A percentile compares a stretch with the other conserved stretches of the same genome.
Conservation (phyloP, 2,113 vertebrate species). For the Triplophysa tibetana region DNA sequence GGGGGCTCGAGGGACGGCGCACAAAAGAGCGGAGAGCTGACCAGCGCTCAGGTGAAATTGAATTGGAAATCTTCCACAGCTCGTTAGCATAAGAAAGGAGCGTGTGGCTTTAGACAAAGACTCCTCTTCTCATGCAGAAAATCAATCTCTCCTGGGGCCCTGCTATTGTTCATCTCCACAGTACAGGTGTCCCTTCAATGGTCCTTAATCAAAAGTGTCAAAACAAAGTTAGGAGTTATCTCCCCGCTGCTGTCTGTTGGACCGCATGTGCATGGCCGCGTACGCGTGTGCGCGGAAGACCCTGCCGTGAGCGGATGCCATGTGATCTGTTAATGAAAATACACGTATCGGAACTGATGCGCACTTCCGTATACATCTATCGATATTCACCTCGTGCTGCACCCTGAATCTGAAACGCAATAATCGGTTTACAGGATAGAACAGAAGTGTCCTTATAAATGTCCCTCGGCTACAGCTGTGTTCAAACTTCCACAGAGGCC, state of each 20-base stretch:
- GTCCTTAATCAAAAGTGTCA: conserved; percentile 88
- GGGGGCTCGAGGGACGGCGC: conserved; percentile 83
- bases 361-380: not conserved
- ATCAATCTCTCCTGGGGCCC: conserved; percentile 82
- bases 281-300: not conserved
- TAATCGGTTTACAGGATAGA: conserved; percentile 8
- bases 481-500: conserved; percentile 10
- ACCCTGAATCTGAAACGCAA: not conserved
- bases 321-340: not conserved
- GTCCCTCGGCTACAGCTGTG: conserved; percentile 9
- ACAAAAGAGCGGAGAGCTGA: conserved; percentile 90
- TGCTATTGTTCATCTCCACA: conserved; percentile 78
- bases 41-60: conserved; percentile 98
- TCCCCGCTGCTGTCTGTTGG: conserved; percentile 63
- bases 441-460: conserved; percentile 31
- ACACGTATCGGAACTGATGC: not conserved
- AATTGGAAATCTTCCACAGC: conserved; percentile 96
- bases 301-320: conserved; percentile 6
- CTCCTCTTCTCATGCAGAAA: conserved; percentile 87
- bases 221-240: conserved; percentile 86
- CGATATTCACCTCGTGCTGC: not conserved
- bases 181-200: conserved; percentile 86
- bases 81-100: conserved; percentile 99
- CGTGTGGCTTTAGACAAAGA: conserved; percentile 90
- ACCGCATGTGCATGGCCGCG: conserved; percentile 13